Base-by-base conservation (phyloP, 2,797 vertebrate genomes). In the Rhinophrynus dorsalis region DNA sequence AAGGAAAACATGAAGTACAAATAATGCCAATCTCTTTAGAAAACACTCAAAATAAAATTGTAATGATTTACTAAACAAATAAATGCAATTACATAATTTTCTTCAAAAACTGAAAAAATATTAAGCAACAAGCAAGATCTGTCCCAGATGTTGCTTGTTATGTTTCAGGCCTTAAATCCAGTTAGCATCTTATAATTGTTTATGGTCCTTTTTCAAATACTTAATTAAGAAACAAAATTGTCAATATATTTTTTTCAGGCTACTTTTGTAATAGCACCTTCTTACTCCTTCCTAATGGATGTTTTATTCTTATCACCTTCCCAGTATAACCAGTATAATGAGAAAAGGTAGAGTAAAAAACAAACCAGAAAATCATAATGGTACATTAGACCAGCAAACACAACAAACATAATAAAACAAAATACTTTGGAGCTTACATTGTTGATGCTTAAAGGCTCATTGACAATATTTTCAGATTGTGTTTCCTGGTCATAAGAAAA, bases 361-460 rank as follows among this genome's bases (percentile, higher is more conserved):
- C 95, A 94, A 9, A 90, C 84, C 38, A 91, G 88, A 74, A 97
- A 88, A 82, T 96, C 93, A 48, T 88, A 95, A 62, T 95, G 81
- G 74, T 92, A 95, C 48, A 90, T 79, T 1, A 88, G 79, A 56
- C 91, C 70, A 63, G 94, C 87, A 85, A 95, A 93, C 6, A 94
- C 83, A 45, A 90, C 75, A 48, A 95, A 92, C 68, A 95, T 77
- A 42, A 96, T 73, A 44, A 82, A 77, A 68, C 86, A 92, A 29
- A 90, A 73, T 10, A 94, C 63, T 66, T 90, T 91, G 77, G 87
- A 90, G 64, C 83, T 83, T 73, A 85, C 61, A 47, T 88, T 84
- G 78, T 84, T 83, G n/a, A 92, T 82, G 75, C 83, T 72, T 45
- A 84, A 81, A 61, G 89, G 77, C 40, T 89, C 68, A 23, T 21